Conservation (phyloP, 2,888 invertebrate genomes). For the Bruchidius siliquastri region DNA sequence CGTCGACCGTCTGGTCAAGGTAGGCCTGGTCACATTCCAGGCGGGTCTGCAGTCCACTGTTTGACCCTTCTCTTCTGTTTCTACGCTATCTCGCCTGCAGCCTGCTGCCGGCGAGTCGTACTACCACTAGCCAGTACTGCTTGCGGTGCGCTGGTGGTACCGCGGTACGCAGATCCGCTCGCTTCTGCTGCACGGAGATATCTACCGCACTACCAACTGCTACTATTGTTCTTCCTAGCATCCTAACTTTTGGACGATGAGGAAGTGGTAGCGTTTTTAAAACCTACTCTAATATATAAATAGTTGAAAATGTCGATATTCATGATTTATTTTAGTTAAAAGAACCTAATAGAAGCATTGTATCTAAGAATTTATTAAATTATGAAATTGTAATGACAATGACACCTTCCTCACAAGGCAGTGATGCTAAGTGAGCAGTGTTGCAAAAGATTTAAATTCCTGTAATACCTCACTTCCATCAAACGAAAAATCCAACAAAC, state of each 20-base stretch:
- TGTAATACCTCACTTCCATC: neutral
- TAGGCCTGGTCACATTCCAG: slow-evolving; percentile 39
- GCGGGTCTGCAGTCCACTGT: slow-evolving; percentile 33
- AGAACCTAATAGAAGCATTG: too few relatives aligned
- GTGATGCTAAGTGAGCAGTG: neutral
- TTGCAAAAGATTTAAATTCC: neutral
- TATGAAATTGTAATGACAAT: too few relatives aligned
- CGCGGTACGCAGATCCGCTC: neutral
- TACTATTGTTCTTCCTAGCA: too few relatives aligned
- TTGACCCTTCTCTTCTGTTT: slow-evolving; percentile 5
- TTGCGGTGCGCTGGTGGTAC: neutral
- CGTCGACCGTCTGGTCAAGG: slow-evolving; percentile 42
- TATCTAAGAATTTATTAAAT: too few relatives aligned
- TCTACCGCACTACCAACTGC: too few relatives aligned
- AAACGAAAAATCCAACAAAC: neutral
- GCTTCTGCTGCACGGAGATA: too few relatives aligned
- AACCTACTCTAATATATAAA: too few relatives aligned
- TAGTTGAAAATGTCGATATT: too few relatives aligned
- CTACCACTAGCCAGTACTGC: neutral
- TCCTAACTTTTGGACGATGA: too few relatives aligned
- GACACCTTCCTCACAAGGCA: too few relatives aligned
- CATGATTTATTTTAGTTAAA: too few relatives aligned
- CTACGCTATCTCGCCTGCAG: neutral
- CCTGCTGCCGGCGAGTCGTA: neutral
- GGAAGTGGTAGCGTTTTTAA: too few relatives aligned